Percentiles rank a stretch among this genome's conserved stretches.
These are phyloP conservation scores for Cryptops parisi DNA, from an alignment of 2,888 invertebrate genomes.

Conservation along the genomic window DNA sequence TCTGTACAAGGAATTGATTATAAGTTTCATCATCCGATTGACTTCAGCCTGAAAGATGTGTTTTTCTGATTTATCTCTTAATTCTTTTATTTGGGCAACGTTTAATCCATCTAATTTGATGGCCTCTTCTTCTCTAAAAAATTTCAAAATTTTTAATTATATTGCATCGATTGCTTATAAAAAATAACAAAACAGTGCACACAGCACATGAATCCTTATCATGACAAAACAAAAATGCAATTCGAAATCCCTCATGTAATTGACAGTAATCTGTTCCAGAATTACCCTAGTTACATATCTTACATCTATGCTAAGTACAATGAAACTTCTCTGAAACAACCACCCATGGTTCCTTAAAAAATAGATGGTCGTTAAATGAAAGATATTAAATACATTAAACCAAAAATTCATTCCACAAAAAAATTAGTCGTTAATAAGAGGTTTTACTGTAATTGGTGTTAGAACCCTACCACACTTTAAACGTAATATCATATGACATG, in stretches of 20 bases:
- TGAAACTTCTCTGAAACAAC: no score
- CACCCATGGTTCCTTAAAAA: no score
- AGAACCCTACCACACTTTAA: no score
- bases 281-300: no score
- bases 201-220: not conserved
- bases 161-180: constrained; percentile 4
- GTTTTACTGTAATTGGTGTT: no score
- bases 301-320: no score
- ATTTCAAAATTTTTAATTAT: constrained; percentile 16
- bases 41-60: constrained; percentile 95
- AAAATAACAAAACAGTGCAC: not conserved
- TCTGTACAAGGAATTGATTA: constrained; percentile 96
- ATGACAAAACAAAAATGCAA: not conserved
- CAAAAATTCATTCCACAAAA: no score
- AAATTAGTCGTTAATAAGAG: no score
- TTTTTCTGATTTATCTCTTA: constrained; percentile 75
- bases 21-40: constrained; percentile 99
- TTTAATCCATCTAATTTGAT: constrained; percentile 90
- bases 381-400: no score
- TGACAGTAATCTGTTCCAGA: no score
- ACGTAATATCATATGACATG: no score
- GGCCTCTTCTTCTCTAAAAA: constrained; percentile 76
- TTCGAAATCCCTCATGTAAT: not conserved
- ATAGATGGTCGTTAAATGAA: no score
- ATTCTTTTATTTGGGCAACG: constrained; percentile 81